Percentiles rank a stretch among this genome's conserved stretches.
Evolutionary conservation across 2,797 vertebrate species (phyloP).

Genomic region (Xenops minutus): DNA sequence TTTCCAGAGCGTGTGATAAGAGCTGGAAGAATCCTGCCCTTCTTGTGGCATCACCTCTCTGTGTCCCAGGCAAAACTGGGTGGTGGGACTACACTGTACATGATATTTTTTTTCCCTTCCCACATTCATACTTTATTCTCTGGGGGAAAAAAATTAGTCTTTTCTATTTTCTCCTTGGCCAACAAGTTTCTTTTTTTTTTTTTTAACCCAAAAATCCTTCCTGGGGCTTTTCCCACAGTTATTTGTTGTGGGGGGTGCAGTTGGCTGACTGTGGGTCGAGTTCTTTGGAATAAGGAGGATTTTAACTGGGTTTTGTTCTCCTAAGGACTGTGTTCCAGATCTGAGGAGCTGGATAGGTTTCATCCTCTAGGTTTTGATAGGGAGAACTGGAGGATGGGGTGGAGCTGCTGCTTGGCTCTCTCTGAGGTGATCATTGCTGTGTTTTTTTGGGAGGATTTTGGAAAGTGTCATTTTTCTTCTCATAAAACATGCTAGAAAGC

Average conservation of each 20-base stretch:
- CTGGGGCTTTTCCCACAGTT: accelerated
- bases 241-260: not conserved
- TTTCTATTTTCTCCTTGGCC: not conserved
- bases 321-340: not conserved
- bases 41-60: not conserved
- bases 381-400: not conserved
- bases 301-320: not conserved
- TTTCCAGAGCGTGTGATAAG: no score
- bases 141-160: not conserved
- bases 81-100: not conserved
- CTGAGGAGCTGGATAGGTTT: not conserved
- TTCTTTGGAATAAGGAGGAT: not conserved
- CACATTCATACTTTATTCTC: not conserved
- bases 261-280: not conserved
- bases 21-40: not conserved
- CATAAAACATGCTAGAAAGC: accelerated
- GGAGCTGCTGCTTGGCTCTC: not conserved
- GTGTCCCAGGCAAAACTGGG: not conserved
- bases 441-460: not conserved
- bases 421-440: not conserved
- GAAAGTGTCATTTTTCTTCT: not conserved
- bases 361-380: accelerated
- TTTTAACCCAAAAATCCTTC: not conserved
- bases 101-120: not conserved
- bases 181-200: not conserved